Conservation (phyloP, 2,797 vertebrate species). For the Microcaecilia unicolor region DNA sequence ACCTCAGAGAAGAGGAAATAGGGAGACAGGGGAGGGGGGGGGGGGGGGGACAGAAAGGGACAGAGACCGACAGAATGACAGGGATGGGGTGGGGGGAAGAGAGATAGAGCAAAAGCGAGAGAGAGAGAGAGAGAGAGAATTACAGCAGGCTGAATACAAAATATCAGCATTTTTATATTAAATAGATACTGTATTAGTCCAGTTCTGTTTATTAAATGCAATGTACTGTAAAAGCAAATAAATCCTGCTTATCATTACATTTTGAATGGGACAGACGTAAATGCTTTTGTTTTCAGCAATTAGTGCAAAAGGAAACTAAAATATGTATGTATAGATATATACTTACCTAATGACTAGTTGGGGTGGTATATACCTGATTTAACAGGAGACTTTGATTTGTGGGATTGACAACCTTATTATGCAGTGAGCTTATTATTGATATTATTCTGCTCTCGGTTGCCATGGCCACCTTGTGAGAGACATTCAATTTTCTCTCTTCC, state of each 20-base stretch:
- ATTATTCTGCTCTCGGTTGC: constrained; percentile 96
- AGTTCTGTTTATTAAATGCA: constrained; percentile 11
- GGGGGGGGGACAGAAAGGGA: constrained; percentile 9
- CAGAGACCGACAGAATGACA: constrained; percentile 16
- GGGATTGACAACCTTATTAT: constrained; percentile 99
- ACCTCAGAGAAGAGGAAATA: constrained; percentile 26
- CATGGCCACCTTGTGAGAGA: constrained; percentile 98
- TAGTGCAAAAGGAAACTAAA: neutral
- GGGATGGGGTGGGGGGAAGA: no score
- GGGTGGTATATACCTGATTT: constrained; percentile 61
- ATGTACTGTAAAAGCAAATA: constrained; percentile 1
- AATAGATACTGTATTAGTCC: neutral
- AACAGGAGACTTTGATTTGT: constrained; percentile 84
- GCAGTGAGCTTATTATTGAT: constrained; percentile 98
- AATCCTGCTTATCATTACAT: constrained; percentile 1
- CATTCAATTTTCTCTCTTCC: constrained; percentile 99
- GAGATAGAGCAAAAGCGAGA: no score
- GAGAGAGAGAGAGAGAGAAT: no score
- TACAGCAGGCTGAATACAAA: no score
- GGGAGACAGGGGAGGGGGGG: neutral
- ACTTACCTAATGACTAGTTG: constrained; percentile 53
- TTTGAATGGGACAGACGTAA: no score
- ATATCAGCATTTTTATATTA: constrained; percentile 17
- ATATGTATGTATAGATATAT: constrained; percentile 25
- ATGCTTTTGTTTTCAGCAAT: no score